These are phyloP conservation scores for Drosophila testacea DNA, from an alignment of 2,888 invertebrate species.

Conservation along the genomic window DNA sequence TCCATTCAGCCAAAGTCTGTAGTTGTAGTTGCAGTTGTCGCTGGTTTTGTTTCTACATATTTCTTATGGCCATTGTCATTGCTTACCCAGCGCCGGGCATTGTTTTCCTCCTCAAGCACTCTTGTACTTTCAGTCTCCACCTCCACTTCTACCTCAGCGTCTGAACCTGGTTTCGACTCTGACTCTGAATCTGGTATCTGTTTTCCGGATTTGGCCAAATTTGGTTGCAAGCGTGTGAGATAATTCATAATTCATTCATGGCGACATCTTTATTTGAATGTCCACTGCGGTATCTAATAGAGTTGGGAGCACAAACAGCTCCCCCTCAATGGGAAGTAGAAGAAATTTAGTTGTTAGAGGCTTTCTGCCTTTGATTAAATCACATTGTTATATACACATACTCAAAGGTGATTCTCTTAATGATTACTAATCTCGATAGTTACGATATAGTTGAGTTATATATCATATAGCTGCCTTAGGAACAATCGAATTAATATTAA, in stretches of 20 bases:
- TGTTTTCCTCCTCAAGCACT: conserved; percentile 37
- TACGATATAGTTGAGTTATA: no score
- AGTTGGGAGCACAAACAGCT: conserved; percentile 1
- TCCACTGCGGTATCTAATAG: conserved; percentile 22
- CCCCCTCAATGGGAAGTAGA: not conserved
- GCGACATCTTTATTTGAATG: conserved; percentile 78
- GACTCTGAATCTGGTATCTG: conserved; percentile 34
- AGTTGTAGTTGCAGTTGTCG: conserved; percentile 39
- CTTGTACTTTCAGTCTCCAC: no score
- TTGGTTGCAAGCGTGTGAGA: conserved; percentile 74
- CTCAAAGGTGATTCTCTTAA: no score
- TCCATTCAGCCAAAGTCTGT: conserved; percentile 9
- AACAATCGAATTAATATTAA: no score
- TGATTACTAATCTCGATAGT: not conserved
- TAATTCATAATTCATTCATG: conserved; percentile 80
- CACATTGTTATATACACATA: no score
- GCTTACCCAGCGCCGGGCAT: conserved; percentile 60
- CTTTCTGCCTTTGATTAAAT: not conserved
- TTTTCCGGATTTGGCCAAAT: conserved; percentile 67
- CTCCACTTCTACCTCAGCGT: conserved; percentile 1
- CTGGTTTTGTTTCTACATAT: conserved; percentile 50
- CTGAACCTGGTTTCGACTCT: conserved; percentile 25
- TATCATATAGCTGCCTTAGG: no score
- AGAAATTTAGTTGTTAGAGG: not conserved
- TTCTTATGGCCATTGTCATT: conserved; percentile 71